Evolutionary conservation across 2,888 invertebrate species (phyloP).

Genomic region (Phrixothrix hirtus): DNA sequence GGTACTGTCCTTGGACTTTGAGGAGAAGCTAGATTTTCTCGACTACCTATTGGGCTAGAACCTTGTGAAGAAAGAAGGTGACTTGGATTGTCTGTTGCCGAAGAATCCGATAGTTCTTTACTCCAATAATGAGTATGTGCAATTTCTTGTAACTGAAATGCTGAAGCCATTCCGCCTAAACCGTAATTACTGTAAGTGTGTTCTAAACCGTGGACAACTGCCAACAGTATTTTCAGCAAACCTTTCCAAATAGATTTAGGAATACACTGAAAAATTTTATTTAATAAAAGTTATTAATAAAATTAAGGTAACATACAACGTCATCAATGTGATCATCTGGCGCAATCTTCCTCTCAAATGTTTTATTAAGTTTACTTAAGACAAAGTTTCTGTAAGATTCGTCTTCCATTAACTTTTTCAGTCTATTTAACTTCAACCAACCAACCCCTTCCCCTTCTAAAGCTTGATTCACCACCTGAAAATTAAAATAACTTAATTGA

Average conservation of each 20-base stretch:
- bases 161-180: slow-evolving; percentile 95
- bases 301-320: slow-evolving; percentile 70
- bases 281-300: not conserved
- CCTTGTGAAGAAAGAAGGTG: slow-evolving; percentile 55
- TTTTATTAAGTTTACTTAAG: slow-evolving; percentile 91
- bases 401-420: slow-evolving; percentile 97
- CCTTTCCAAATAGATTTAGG: slow-evolving; percentile 94
- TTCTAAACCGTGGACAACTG: slow-evolving; percentile 88
- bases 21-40: slow-evolving; percentile 70
- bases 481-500: too few species aligned
- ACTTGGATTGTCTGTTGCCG: slow-evolving; percentile 51
- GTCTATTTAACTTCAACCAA: slow-evolving; percentile 90
- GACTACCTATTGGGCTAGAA: slow-evolving; percentile 70
- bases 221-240: slow-evolving; percentile 88
- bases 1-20: slow-evolving; percentile 63
- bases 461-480: slow-evolving; percentile 77
- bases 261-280: slow-evolving; percentile 69
- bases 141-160: slow-evolving; percentile 96
- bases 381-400: slow-evolving; percentile 97
- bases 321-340: slow-evolving; percentile 97
- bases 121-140: slow-evolving; percentile 99
- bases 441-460: slow-evolving; percentile 93
- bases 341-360: slow-evolving; percentile 88
- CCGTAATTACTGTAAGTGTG: slow-evolving; percentile 92
- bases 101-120: slow-evolving; percentile 72